Evolutionary conservation across 2,888 invertebrate genomes (phyloP), one percentile per base, ranked within the genome.

Genomic region (Asteroscopus sphinx): DNA sequence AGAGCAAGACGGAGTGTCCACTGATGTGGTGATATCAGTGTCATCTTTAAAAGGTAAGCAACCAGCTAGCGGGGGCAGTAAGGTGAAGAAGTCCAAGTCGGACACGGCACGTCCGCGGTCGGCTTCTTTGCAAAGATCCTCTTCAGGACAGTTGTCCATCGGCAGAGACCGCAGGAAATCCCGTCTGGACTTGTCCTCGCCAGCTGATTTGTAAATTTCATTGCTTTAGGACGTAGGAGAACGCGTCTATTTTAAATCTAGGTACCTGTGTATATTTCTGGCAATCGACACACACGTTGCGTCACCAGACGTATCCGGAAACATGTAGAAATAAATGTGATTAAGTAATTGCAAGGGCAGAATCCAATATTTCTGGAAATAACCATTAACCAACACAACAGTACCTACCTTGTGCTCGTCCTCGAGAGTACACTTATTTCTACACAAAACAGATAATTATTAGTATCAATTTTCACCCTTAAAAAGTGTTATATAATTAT

Each of bases 41-140:
- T 93, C 93, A 30, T 88, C 92, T 16, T 65, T 93, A 56, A 94
- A 94, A 76, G 93, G 93, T 68, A 94, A 94, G 80, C 92, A 94
- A 68, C 93, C 93, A n/a, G 93, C 93, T 5, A 87, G 85, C 6
- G 94, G 94, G 13, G 93, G 90, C 48, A 93, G 90, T 74, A 93
- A 93, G 70, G 93, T 88, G 44, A 94, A 94, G 81, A 94, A 94
- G 72, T 90, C 92, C 32, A 93, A 91, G 68, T 88, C 93, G 12
- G 93, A 92, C 57, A 82, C 89, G n/a, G 82, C 90, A 0, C 83
- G 90, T 5, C 88, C 93, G 15, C 83, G 94, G 11, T 91, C 94
- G 4, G 82, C 92, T 1, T 94, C 94, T 3, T 71, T 94, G 47
- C 93, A 93, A 76, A 83, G 94, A 16, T 94, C 94, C 1, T 87